Evolutionary conservation across 2,113 vertebrate genomes (phyloP).

Genomic region (Campylomormyrus numenius): DNA sequence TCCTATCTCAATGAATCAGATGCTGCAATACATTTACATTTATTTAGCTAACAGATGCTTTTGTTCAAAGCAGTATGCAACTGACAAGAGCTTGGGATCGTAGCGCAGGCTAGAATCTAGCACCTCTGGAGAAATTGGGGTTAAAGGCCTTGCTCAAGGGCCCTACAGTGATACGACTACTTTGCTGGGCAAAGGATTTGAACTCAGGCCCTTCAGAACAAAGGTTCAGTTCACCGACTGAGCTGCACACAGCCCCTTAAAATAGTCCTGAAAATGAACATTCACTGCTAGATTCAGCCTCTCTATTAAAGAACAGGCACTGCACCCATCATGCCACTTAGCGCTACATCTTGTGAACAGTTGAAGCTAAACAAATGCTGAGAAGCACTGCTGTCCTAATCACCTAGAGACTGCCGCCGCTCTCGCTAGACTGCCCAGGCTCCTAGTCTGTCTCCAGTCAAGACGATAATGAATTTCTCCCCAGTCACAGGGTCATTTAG

Average conservation of each 20-base stretch:
- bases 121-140: not conserved
- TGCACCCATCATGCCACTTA: not conserved
- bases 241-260: not conserved
- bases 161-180: not conserved
- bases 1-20: not conserved
- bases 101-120: not conserved
- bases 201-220: not conserved
- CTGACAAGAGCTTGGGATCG: not conserved
- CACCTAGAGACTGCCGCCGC: not conserved
- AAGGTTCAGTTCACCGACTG: not conserved
- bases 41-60: not conserved
- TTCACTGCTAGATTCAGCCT: not conserved
- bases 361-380: not conserved
- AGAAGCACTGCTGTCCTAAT: not conserved
- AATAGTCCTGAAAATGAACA: not conserved
- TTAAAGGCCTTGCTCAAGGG: not conserved
- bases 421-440: not conserved
- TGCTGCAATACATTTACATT: not conserved
- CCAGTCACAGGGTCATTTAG: not conserved
- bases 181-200: not conserved
- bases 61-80: not conserved
- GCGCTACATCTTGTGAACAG: not conserved
- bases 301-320: not conserved
- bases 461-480: not conserved
- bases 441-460: not conserved